phyloP scores from a whole-genome alignment of 2,113 vertebrate species.

The Empidonax traillii region DNA sequence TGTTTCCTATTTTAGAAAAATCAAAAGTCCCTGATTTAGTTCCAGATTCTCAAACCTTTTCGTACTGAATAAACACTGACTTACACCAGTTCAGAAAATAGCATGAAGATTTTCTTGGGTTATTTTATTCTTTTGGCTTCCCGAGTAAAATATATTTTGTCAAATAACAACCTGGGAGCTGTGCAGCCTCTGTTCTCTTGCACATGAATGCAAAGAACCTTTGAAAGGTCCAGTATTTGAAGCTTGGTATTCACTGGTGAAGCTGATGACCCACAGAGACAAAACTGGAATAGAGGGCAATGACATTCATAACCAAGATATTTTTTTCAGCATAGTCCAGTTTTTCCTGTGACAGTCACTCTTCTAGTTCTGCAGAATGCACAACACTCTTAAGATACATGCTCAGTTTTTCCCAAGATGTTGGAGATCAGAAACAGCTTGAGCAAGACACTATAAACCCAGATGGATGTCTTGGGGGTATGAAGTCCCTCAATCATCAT shows the following conservation, averaged over 20 bases:
- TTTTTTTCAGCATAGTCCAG: not conserved
- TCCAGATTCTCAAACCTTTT: not conserved
- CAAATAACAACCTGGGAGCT: not conserved
- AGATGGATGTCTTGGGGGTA: not conserved
- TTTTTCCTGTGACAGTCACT: not conserved
- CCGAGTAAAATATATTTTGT: not conserved
- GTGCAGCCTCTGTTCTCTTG: not conserved
- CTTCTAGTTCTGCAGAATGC: not conserved
- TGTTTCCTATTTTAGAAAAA: not conserved
- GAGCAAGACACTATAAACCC: not conserved
- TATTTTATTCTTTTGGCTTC: not conserved
- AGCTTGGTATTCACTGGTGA: not conserved
- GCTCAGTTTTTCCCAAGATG: not conserved
- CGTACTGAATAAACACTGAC: not conserved
- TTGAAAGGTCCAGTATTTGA: not conserved
- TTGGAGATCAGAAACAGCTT: not conserved
- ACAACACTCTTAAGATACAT: not conserved
- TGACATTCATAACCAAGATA: not conserved
- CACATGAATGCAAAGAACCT: not conserved
- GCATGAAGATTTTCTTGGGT: accelerated
- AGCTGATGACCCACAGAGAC: not conserved
- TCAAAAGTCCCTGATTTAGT: not conserved
- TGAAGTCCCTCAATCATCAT: not conserved
- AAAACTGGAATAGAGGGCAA: not conserved
- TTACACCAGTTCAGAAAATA: accelerated